phyloP scores from a whole-genome alignment of 2,113 vertebrate species.

The Thymallus thymallus region DNA sequence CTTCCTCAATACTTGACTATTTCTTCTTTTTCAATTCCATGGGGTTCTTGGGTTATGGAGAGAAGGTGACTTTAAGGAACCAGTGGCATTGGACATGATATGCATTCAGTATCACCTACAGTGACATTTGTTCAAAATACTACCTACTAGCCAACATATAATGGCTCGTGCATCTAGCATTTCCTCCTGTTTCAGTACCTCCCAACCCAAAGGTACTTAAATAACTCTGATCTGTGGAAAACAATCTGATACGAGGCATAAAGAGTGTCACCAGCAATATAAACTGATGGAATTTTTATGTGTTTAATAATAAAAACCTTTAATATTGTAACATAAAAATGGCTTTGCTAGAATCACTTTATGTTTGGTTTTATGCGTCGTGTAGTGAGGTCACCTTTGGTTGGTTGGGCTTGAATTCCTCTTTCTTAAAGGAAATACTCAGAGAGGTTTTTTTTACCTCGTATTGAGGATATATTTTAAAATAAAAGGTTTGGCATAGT shows the following conservation, averaged over 20 bases:
- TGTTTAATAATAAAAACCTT: background rate
- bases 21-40: background rate
- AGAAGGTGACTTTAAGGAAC: background rate
- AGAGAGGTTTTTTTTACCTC: background rate
- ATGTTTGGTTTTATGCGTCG: background rate
- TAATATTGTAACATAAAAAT: background rate
- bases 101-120: background rate
- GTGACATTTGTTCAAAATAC: background rate
- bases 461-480: background rate
- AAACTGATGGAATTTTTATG: constrained; percentile 1
- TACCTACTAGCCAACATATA: background rate
- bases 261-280: constrained; percentile 1
- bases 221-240: background rate
- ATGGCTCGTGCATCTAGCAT: background rate
- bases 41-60: background rate
- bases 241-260: background rate
- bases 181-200: background rate
- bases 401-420: background rate
- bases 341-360: background rate
- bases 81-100: background rate
- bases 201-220: background rate
- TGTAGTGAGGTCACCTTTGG: background rate
- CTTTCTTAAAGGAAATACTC: background rate
- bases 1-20: too few species aligned
- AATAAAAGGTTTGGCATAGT: background rate